These are phyloP conservation scores for Deladenus siricidicola DNA, from an alignment of 2,888 invertebrate species.

Conservation along the genomic window DNA sequence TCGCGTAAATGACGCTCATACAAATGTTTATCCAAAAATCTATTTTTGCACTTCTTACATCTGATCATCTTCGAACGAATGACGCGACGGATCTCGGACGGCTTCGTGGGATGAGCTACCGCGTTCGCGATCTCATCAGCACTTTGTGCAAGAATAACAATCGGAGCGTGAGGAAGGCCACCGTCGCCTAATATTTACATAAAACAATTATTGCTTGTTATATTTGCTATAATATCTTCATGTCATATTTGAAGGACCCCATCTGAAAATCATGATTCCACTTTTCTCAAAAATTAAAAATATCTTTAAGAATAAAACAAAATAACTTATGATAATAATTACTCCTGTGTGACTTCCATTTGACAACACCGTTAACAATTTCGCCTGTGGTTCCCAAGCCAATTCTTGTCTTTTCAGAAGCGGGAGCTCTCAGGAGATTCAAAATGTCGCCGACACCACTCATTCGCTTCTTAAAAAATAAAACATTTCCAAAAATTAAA, in stretches of 20 bases:
- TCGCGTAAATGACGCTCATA: constrained; percentile 50
- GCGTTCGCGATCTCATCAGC: constrained; percentile 28
- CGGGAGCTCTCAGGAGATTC: constrained; percentile 15
- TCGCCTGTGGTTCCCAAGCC: constrained; percentile 16
- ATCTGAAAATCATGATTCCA: too few species aligned
- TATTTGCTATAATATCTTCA: too few species aligned
- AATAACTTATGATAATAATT: too few species aligned
- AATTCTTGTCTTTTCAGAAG: constrained; percentile 17
- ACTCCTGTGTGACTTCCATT: not conserved
- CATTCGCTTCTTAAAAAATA: constrained; percentile 11
- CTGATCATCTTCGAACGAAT: constrained; percentile 50
- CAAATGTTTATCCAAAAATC: constrained; percentile 50
- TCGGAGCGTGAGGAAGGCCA: constrained; percentile 11
- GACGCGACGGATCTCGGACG: constrained; percentile 39
- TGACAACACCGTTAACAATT: constrained; percentile 19
- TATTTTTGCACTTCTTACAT: constrained; percentile 51
- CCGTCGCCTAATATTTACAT: not conserved
- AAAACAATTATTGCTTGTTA: not conserved
- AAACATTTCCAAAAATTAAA: not conserved
- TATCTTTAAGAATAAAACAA: too few species aligned
- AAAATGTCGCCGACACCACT: constrained; percentile 16
- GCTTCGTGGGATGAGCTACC: constrained; percentile 40
- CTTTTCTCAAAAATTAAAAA: not conserved
- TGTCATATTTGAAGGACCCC: too few species aligned
- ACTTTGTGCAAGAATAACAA: constrained; percentile 26